Evolutionary conservation across 1,140 invertebrate species (phyloP).

Genomic region (Epicauta chinensis): DNA sequence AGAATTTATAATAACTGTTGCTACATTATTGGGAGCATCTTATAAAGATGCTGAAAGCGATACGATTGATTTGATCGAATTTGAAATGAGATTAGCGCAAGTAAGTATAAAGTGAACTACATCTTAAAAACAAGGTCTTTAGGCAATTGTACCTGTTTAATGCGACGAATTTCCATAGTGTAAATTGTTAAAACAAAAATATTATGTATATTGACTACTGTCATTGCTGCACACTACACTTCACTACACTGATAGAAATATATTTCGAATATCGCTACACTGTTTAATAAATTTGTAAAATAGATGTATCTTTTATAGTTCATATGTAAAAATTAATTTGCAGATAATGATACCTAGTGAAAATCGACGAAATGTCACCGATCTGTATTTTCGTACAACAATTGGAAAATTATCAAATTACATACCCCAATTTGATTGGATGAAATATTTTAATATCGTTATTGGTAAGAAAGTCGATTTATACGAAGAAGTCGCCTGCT

Average conservation of each 20-base stretch:
- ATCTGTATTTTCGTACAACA: constrained; percentile 73
- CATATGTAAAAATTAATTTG: too few relatives aligned
- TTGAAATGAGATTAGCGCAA: constrained; percentile 73
- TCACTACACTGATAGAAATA: too few relatives aligned
- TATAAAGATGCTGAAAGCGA: constrained; percentile 51
- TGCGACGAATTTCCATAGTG: too few relatives aligned
- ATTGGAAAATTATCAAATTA: constrained; percentile 58
- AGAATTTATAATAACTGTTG: constrained; percentile 65
- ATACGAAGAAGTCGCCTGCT: constrained; percentile 65
- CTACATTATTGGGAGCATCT: constrained; percentile 60
- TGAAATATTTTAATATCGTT: constrained; percentile 62
- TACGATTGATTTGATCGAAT: constrained; percentile 69
- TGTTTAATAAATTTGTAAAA: too few relatives aligned
- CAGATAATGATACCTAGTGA: constrained; percentile 78
- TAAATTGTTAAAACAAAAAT: too few relatives aligned
- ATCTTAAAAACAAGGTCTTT: background rate
- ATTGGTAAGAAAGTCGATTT: constrained; percentile 53
- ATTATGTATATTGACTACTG: too few relatives aligned
- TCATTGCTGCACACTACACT: too few relatives aligned
- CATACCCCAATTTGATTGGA: constrained; percentile 76
- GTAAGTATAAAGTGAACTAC: constrained; percentile 41
- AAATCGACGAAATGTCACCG: constrained; percentile 70
- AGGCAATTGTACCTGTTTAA: too few relatives aligned
- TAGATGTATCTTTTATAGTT: too few relatives aligned
- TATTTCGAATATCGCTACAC: too few relatives aligned